Evolutionary conservation across 2,797 vertebrate genomes (phyloP), one percentile per base, ranked within the genome.

Genomic region (Aplochiton taeniatus): DNA sequence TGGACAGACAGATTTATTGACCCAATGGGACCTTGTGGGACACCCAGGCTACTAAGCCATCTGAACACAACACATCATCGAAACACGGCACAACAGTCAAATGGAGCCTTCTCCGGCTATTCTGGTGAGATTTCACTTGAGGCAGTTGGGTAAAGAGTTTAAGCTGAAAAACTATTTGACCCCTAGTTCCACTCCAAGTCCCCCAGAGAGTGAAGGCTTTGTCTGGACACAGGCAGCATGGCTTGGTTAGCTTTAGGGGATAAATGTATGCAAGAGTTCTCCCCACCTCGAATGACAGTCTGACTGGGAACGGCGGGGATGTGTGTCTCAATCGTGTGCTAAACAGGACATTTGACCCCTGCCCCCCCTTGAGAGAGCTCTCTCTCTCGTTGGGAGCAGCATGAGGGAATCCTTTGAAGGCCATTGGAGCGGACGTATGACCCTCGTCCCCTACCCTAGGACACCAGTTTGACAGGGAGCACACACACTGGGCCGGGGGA

Each of bases 341-440:
- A 19, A 11, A 17, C 50, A 78, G 64, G 58, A 52, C 77, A 56
- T 81, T 83, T 80, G 77, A 86, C 80, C 76, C 79, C 80, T 76
- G 63, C 66, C 42, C 78, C 59, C 47, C 68, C 66, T 60, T 64
- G 73, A 70, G 42, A 61, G 42, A 54, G 67, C 72, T 78, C 73
- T 66, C 73, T 66, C 9, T 80, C 17, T 73, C 79, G 86, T 82
- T 78, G 79, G 63, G 63, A 86, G 71, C 84, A 78, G 78, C 82
- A 63, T 79, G 84, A 81, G 71, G 8, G 58, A 13, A 5, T 79
- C 70, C 19, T 66, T 75, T 80, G 73, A 58, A 76, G 81, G 86
- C 80, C 79, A 55, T 60, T 57, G 62, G n/a, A n/a, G n/a, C n/a
- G n/a, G n/a, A n/a, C n/a, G n/a, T n/a, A n/a, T n/a, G n/a, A n/a